A percentile compares a stretch with the other conserved stretches of the same genome.
These are phyloP conservation scores for Ennomos fuscantarius DNA, from an alignment of 2,888 invertebrate species.

Conservation along the genomic window DNA sequence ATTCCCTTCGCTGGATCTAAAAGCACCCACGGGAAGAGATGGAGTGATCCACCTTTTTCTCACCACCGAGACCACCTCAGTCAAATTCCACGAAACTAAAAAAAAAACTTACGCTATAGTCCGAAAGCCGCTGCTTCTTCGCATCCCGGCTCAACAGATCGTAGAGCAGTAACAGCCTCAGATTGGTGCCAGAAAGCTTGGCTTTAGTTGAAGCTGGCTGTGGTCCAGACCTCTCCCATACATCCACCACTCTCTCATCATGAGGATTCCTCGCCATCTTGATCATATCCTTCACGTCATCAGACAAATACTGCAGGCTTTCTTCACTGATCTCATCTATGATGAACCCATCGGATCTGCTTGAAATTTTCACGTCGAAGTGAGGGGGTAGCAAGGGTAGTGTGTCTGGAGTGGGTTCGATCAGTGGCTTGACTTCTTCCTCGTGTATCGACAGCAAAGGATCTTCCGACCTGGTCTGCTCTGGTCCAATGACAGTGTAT, in stretches of 20 bases:
- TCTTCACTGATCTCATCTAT: conserved; percentile 68
- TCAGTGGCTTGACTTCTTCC: conserved; percentile 68
- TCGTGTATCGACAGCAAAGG: conserved; percentile 65
- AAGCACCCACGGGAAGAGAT: no score
- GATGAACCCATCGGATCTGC: conserved; percentile 63
- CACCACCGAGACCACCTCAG: no score
- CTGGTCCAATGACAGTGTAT: conserved; percentile 71
- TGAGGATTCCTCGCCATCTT: conserved; percentile 68
- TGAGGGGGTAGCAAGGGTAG: conserved; percentile 66
- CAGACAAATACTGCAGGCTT: conserved; percentile 73
- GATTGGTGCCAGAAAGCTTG: conserved; percentile 85
- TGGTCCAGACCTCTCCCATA: conserved; percentile 67
- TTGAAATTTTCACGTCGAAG: conserved; percentile 59
- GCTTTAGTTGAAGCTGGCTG: conserved; percentile 72
- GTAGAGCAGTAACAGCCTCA: conserved; percentile 86
- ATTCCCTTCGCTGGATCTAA: no score
- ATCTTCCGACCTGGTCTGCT: conserved; percentile 60
- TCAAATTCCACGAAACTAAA: no score
- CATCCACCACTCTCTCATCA: conserved; percentile 68
- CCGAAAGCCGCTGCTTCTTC: conserved; percentile 86
- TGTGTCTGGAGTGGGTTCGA: conserved; percentile 63
- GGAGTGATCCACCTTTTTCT: no score
- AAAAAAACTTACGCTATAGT: conserved; percentile 82
- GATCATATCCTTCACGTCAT: conserved; percentile 73
- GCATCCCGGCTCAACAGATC: conserved; percentile 88